Percentiles rank a stretch among this genome's conserved stretches.
Evolutionary conservation across 1,140 invertebrate species (phyloP).

Genomic region (Muscidifurax raptorellus): DNA sequence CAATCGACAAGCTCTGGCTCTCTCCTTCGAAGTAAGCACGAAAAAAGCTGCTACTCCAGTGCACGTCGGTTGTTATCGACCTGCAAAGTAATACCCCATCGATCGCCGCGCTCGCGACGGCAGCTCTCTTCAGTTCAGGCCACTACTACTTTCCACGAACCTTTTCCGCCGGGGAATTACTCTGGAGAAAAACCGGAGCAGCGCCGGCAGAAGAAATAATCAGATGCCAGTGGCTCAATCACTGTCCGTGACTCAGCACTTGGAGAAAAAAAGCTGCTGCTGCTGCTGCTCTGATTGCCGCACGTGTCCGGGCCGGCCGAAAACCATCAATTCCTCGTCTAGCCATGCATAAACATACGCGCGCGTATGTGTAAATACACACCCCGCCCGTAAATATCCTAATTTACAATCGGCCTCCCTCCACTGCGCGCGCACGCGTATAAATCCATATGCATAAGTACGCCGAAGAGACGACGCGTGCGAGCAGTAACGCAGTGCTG

Average conservation of each 20-base stretch:
- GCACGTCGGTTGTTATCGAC: background rate
- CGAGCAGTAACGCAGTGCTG: background rate
- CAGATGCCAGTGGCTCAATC: conserved; percentile 39
- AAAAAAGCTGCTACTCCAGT: background rate
- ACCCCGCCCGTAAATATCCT: background rate
- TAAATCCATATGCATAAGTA: conserved; percentile 37
- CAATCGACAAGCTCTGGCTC: background rate
- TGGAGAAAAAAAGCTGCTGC: background rate
- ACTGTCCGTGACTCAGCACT: conserved; percentile 28
- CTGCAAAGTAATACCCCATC: background rate
- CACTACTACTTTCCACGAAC: background rate
- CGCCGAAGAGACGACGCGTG: background rate
- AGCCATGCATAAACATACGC: background rate
- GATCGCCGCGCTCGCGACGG: background rate
- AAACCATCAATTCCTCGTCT: conserved; percentile 36
- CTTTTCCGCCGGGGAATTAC: background rate
- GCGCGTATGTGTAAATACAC: no score
- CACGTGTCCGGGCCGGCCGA: background rate
- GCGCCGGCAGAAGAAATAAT: conserved; percentile 4
- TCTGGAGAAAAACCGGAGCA: background rate
- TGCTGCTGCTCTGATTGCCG: background rate
- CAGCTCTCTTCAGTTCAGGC: background rate
- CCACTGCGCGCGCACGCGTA: background rate
- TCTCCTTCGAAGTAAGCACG: background rate
- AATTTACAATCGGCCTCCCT: background rate